A percentile compares a stretch with the other conserved stretches of the same genome.
Evolutionary conservation across 2,888 invertebrate genomes (phyloP).

Genomic region (Volucella zonaria): DNA sequence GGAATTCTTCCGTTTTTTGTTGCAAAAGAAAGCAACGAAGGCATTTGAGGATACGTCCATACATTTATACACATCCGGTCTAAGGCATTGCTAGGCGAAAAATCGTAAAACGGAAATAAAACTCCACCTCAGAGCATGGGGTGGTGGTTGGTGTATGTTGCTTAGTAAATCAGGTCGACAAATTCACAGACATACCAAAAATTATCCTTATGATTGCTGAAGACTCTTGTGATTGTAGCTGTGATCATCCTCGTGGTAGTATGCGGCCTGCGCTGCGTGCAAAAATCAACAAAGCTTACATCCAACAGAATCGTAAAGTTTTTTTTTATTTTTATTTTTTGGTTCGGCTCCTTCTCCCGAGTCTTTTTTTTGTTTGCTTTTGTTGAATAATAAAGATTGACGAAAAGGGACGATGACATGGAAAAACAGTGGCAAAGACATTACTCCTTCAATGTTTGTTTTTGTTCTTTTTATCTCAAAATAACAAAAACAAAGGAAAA

Average conservation of each 20-base stretch:
- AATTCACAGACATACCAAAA: constrained; percentile 56
- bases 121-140: constrained; percentile 45
- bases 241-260: constrained; percentile 25
- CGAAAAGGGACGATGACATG: constrained; percentile 65
- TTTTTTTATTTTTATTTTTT: constrained; percentile 14
- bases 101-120: constrained; percentile 68
- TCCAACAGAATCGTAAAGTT: constrained; percentile 60
- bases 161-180: constrained; percentile 53
- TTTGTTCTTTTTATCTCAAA: constrained; percentile 15
- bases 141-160: constrained; percentile 13
- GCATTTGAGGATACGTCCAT: background rate
- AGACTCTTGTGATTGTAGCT: constrained; percentile 41
- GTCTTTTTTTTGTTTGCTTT: constrained; percentile 22
- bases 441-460: constrained; percentile 58
- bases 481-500: constrained; percentile 36
- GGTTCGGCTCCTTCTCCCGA: no score
- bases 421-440: constrained; percentile 69
- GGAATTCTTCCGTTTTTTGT: constrained; percentile 24
- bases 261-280: constrained; percentile 19
- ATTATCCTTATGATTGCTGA: constrained; percentile 69
- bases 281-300: constrained; percentile 25
- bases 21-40: constrained; percentile 23
- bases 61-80: constrained; percentile 11
- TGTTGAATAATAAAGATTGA: constrained; percentile 65
- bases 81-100: constrained; percentile 40